Evolutionary conservation across 2,113 vertebrate species (phyloP).

Genomic region (Otus sunia): DNA sequence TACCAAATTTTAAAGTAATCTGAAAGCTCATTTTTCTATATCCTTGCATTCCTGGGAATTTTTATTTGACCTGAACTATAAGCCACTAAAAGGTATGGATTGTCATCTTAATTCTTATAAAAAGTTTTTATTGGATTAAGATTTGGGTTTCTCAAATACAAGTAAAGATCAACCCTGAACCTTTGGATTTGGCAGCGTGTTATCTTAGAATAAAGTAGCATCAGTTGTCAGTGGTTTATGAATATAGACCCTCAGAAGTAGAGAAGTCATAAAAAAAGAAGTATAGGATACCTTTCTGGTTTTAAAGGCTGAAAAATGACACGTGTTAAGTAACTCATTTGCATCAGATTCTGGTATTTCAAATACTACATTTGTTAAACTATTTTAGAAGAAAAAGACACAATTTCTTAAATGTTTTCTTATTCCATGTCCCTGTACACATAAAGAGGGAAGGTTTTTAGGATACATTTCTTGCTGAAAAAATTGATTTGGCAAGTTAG

Average conservation of each 20-base stretch:
- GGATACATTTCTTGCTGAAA: background rate
- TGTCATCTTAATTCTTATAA: background rate
- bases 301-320: background rate
- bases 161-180: background rate
- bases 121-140: background rate
- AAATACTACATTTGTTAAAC: background rate
- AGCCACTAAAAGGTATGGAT: background rate
- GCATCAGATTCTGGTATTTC: background rate
- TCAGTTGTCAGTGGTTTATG: background rate
- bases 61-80: background rate
- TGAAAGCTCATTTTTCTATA: background rate
- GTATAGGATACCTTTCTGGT: background rate
- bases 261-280: background rate
- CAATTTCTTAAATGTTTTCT: background rate
- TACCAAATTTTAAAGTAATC: background rate
- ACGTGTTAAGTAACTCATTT: background rate
- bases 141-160: background rate
- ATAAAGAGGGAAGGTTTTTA: background rate
- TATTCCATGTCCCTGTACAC: accelerated
- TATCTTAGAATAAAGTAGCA: background rate
- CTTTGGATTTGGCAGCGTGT: background rate
- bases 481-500: background rate
- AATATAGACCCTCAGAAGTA: background rate
- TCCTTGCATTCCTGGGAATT: background rate
- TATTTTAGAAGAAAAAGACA: too few relatives aligned